phyloP scores from a whole-genome alignment of 2,888 invertebrate genomes.

The Leucophora obtusa region DNA sequence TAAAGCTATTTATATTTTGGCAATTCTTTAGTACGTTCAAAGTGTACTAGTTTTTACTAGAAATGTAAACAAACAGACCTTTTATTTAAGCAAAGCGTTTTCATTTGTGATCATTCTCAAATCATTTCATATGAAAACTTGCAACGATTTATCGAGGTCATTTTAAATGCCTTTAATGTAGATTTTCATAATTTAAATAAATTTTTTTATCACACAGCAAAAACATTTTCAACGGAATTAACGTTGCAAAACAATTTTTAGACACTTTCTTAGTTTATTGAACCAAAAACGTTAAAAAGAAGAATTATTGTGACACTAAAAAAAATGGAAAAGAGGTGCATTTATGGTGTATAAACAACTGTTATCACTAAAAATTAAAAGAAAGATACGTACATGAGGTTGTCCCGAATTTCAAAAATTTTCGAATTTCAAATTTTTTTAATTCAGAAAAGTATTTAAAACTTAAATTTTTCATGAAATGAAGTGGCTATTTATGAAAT shows the following conservation, averaged over 20 bases:
- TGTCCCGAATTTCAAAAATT: neutral
- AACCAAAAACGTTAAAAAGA: slow-evolving; percentile 6
- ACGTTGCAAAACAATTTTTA: neutral
- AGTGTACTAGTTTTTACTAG: no score
- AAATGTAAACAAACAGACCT: no score
- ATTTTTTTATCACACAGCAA: neutral
- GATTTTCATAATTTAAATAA: neutral
- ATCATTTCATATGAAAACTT: no score
- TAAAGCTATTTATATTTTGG: no score
- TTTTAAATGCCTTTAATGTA: neutral
- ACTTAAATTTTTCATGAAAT: no score
- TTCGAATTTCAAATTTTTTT: no score
- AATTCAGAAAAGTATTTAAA: no score
- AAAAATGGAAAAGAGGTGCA: neutral
- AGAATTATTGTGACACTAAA: slow-evolving; percentile 19
- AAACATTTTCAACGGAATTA: neutral
- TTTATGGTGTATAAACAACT: slow-evolving; percentile 18
- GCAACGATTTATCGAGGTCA: no score
- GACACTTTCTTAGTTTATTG: slow-evolving; percentile 10
- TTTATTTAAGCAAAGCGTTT: no score
- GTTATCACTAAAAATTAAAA: neutral
- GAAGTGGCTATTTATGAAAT: no score
- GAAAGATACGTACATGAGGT: neutral
- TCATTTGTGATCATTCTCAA: no score
- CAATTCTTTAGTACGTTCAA: no score